A percentile compares a stretch with the other conserved stretches of the same genome.
phyloP scores from a whole-genome alignment of 2,797 vertebrate genomes.

The Clarias pachynema region DNA sequence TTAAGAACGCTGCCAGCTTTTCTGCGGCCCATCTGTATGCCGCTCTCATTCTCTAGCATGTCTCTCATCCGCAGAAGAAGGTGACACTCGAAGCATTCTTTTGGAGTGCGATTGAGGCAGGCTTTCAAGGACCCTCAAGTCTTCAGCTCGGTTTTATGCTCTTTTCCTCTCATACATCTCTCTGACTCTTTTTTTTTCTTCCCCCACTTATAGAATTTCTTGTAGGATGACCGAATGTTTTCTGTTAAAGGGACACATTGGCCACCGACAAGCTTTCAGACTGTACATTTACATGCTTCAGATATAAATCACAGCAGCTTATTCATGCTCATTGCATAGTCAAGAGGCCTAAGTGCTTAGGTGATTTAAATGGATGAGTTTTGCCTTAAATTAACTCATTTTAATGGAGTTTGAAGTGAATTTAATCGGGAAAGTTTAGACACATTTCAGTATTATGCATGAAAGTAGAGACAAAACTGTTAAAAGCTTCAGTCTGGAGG shows the following conservation, averaged over 20 bases:
- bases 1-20: constrained; percentile 8
- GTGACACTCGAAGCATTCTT: constrained; percentile 67
- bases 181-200: background rate
- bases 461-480: background rate
- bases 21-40: constrained; percentile 12
- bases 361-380: background rate
- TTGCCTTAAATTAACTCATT: background rate
- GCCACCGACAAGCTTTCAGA: constrained; percentile 1
- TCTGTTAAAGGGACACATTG: constrained; percentile 15
- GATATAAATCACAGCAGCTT: background rate
- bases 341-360: background rate
- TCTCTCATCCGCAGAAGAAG: constrained; percentile 52
- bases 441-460: background rate
- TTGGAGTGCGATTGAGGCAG: constrained; percentile 55
- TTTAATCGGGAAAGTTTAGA: background rate
- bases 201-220: background rate
- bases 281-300: background rate
- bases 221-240: constrained; percentile 2
- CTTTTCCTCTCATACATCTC: constrained; percentile 24
- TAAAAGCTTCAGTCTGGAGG: background rate
- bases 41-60: constrained; percentile 1
- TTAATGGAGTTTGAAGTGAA: constrained; percentile 13
- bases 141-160: constrained; percentile 24
- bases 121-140: constrained; percentile 45
- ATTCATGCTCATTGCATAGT: background rate